These are phyloP conservation scores for Chloromyia formosa DNA, from an alignment of 2,888 invertebrate genomes.

Conservation along the genomic window DNA sequence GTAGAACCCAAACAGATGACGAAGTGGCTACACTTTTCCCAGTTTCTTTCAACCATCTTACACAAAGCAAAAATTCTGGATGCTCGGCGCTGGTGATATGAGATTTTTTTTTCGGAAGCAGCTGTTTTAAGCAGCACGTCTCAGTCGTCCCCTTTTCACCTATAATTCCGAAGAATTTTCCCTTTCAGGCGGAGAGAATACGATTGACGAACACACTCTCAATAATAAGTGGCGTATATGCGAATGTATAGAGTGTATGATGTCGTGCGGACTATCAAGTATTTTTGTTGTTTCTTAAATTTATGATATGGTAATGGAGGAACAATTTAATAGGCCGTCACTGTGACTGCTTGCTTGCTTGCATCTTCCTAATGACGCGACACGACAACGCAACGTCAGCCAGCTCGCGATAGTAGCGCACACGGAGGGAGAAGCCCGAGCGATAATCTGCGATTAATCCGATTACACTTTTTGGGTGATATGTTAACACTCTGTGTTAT, in stretches of 20 bases:
- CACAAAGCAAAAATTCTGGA: no score
- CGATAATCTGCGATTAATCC: slow-evolving; percentile 39
- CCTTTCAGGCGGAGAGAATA: no score
- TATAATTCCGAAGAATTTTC: no score
- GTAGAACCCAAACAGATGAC: not conserved
- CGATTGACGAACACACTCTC: no score
- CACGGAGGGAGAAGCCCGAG: slow-evolving; percentile 11
- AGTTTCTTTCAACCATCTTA: not conserved
- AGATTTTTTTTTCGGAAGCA: slow-evolving; percentile 35
- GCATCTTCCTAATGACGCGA: not conserved
- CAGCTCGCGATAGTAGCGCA: not conserved
- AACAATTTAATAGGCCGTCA: slow-evolving; percentile 29
- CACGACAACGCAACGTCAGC: not conserved
- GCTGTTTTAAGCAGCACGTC: not conserved
- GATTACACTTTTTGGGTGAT: slow-evolving; percentile 35
- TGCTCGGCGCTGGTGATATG: no score
- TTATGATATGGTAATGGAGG: slow-evolving; percentile 13
- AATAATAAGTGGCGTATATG: no score
- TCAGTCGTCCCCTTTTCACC: not conserved
- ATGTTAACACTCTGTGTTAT: slow-evolving; percentile 30
- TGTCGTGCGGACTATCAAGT: no score
- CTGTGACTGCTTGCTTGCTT: not conserved
- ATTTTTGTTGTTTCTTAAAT: slow-evolving; percentile 6
- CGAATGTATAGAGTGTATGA: no score
- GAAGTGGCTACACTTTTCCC: no score